Evolutionary conservation across 92 coral and sea anemone genomes (phyloP).

Genomic region (Porites evermanni): DNA sequence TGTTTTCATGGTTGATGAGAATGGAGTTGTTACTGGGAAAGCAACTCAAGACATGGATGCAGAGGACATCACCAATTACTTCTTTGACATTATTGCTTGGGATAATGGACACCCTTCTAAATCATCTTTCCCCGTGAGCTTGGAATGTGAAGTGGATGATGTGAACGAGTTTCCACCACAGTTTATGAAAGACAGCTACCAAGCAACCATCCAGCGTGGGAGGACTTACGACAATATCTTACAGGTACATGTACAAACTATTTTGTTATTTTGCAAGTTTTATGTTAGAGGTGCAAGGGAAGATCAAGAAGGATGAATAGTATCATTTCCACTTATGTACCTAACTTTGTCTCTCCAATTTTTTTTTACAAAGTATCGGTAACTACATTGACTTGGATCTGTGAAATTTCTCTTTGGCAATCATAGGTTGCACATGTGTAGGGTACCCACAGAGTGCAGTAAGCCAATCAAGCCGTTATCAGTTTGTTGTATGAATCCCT

Average conservation of each 20-base stretch:
- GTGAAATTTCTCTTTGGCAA: no score
- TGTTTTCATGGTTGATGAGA: conserved; percentile 65
- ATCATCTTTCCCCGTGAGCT: conserved; percentile 67
- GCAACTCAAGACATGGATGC: conserved; percentile 84
- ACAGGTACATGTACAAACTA: conserved; percentile 82
- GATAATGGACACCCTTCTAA: conserved; percentile 81
- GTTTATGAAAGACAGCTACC: conserved; percentile 64
- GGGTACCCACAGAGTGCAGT: no score
- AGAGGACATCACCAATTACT: conserved; percentile 70
- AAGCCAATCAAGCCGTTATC: no score
- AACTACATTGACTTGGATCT: no score
- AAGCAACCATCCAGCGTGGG: conserved; percentile 76
- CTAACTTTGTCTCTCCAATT: no score
- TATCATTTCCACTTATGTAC: no score
- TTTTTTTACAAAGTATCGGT: no score
- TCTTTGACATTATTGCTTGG: conserved; percentile 80
- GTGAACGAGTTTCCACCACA: conserved; percentile 86
- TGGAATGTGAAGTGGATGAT: conserved; percentile 87
- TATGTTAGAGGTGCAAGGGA: neutral
- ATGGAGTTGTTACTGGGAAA: conserved; percentile 71
- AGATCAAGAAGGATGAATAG: no score
- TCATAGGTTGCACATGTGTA: no score
- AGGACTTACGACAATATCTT: conserved; percentile 64
- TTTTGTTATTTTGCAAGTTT: neutral
- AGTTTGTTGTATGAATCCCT: no score